These are phyloP conservation scores for Helleia helle DNA, from an alignment of 2,888 invertebrate species.

Conservation along the genomic window DNA sequence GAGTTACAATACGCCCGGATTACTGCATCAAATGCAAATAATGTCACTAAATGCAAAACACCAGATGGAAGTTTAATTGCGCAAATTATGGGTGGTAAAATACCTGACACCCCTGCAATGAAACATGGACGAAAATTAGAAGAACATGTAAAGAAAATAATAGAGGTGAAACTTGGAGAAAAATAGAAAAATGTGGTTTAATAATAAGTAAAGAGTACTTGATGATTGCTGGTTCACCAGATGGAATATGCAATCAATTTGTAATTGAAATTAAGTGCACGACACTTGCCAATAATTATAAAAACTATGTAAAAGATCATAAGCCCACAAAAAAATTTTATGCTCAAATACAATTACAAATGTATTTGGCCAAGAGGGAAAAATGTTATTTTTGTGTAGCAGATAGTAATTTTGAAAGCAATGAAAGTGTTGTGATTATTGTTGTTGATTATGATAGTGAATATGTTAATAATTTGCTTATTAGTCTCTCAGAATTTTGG, in stretches of 20 bases:
- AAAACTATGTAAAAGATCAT: constrained; percentile 18
- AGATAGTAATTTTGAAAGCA: too few species aligned
- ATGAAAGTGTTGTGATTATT: too few species aligned
- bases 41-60: constrained; percentile 27
- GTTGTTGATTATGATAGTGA: too few species aligned
- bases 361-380: constrained; percentile 14
- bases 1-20: constrained; percentile 30
- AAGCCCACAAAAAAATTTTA: constrained; percentile 15
- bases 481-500: too few species aligned
- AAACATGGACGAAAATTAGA: constrained; percentile 12
- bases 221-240: constrained; percentile 20
- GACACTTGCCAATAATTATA: constrained; percentile 13
- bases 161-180: constrained; percentile 13
- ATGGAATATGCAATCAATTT: constrained; percentile 17
- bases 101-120: constrained; percentile 19
- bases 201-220: constrained; percentile 15
- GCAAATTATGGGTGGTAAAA: constrained; percentile 21
- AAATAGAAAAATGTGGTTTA: constrained; percentile 16
- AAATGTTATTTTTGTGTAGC: constrained; percentile 15
- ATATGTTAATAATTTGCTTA: too few species aligned
- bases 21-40: constrained; percentile 30
- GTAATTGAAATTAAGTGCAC: constrained; percentile 22
- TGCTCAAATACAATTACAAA: constrained; percentile 19
- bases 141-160: constrained; percentile 11
- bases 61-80: constrained; percentile 22